Percentiles rank a stretch among this genome's conserved stretches.
These are phyloP conservation scores for Neocrepidodera transversa DNA, from an alignment of 2,888 invertebrate species.

Conservation along the genomic window DNA sequence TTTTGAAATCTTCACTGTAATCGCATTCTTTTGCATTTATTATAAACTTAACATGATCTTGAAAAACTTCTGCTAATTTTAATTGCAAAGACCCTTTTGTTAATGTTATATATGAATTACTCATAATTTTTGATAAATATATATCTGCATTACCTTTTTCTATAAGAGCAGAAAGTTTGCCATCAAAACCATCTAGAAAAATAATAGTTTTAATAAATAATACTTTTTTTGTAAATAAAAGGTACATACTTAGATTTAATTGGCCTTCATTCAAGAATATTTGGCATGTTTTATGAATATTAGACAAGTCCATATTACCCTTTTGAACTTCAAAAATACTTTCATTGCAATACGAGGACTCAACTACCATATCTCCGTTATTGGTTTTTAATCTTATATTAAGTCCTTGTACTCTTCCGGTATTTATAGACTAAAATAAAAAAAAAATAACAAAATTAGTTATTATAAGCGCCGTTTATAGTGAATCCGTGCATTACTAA, in stretches of 20 bases:
- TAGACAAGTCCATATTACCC: constrained; percentile 51
- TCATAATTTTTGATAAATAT: constrained; percentile 53
- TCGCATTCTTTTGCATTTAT: constrained; percentile 39
- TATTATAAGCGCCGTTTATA: too few species aligned
- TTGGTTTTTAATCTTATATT: constrained; percentile 45
- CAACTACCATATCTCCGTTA: constrained; percentile 49
- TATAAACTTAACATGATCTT: constrained; percentile 46
- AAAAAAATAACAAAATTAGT: neutral
- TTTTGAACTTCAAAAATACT: constrained; percentile 47
- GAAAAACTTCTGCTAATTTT: constrained; percentile 51
- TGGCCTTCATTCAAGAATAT: constrained; percentile 49
- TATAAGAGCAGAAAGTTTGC: constrained; percentile 50
- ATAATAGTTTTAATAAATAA: too few species aligned
- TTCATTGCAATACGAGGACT: constrained; percentile 52
- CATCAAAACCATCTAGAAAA: constrained; percentile 57
- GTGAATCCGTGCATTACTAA: too few species aligned
- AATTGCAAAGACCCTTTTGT: constrained; percentile 50
- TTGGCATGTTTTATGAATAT: constrained; percentile 51
- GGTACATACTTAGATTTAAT: constrained; percentile 47
- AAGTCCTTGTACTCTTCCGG: constrained; percentile 51
- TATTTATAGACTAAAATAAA: constrained; percentile 49
- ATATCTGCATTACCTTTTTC: constrained; percentile 53
- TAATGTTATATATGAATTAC: constrained; percentile 50
- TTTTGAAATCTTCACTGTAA: constrained; percentile 39
- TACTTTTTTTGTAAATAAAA: too few species aligned